Evolutionary conservation across 2,888 invertebrate genomes (phyloP), one percentile per base, ranked within the genome.

Genomic region (Agrilus biguttatus): DNA sequence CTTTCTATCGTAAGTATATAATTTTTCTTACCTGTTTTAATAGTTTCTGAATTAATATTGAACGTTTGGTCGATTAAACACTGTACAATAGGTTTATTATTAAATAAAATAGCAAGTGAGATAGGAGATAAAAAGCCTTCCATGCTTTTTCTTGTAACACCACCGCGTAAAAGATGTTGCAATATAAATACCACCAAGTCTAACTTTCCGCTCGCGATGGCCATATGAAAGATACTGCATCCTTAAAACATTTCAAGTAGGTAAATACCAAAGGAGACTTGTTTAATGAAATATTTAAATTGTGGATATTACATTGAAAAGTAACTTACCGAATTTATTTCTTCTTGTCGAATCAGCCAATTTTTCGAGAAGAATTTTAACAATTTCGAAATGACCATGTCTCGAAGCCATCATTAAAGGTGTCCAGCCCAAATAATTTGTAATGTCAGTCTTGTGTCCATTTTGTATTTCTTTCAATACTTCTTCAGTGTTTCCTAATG

Each of bases 321-420:
- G 17, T 21, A 34, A 46, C 52, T 54, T 50, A 65, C 66, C 62
- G 49, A 59, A 63, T 46, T 52, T 53, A 50, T 65, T 66, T 39
- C 47, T 50, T 40, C 48, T 55, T 5, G 61, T 58, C 1, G 62
- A 57, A 48, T 65, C 62, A 6, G 65, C 65, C 19, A 55, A 49
- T 39, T 55, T 52, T 1, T 56, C 51, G 19, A 66, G 43, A 33
- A 66, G 49, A 28, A 53, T 37, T 48, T 59, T 53, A 2, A 61
- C 57, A 13, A 55, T 49, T 10, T 56, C 53, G 5, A 52, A 10
- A 40, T 61, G 56, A 5, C 60, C 61, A 40, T 61, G 57, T 41
- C 59, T 49, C 8, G 61, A 56, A 5, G 65, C 64, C 61, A 65
- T 63, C 63, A 65, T 64, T 43, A 66, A 50, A 6, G 66, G 64